A percentile compares a stretch with the other conserved stretches of the same genome.
Evolutionary conservation across 2,797 vertebrate species (phyloP).

Genomic region (Anguilla anguilla): DNA sequence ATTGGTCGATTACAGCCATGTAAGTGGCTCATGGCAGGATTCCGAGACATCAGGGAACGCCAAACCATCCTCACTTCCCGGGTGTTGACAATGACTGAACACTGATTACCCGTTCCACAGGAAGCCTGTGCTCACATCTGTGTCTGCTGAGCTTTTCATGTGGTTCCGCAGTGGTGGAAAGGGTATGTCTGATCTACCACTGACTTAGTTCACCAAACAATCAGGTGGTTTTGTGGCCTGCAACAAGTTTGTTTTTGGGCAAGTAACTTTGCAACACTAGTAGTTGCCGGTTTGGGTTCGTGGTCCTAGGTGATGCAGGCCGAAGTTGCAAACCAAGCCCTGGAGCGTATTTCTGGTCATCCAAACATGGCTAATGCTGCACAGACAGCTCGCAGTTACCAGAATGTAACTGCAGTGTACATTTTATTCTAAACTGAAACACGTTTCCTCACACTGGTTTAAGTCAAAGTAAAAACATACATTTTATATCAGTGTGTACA

Average conservation of each 20-base stretch:
- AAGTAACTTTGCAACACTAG: neutral
- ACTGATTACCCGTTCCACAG: neutral
- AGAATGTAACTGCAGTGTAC: neutral
- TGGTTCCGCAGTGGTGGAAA: constrained; percentile 16
- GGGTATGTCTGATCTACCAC: neutral
- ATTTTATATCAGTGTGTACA: neutral
- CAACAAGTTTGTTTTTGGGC: neutral
- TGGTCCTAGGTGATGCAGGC: neutral
- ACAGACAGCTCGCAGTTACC: too few species aligned
- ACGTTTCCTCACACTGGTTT: neutral
- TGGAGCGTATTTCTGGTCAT: constrained; percentile 9
- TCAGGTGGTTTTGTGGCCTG: constrained; percentile 13
- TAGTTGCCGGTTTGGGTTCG: neutral
- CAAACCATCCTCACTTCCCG: neutral
- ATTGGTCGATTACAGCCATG: neutral
- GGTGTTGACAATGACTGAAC: neutral
- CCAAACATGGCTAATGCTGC: neutral
- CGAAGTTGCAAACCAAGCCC: neutral
- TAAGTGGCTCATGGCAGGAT: neutral
- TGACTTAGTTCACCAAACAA: constrained; percentile 27
- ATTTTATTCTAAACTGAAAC: neutral
- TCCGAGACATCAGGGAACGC: neutral
- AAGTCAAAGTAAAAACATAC: neutral
- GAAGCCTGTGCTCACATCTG: neutral
- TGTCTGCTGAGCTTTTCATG: neutral